Conservation (phyloP, 2,113 vertebrate genomes). For the Brachypodius melanocephalos region DNA sequence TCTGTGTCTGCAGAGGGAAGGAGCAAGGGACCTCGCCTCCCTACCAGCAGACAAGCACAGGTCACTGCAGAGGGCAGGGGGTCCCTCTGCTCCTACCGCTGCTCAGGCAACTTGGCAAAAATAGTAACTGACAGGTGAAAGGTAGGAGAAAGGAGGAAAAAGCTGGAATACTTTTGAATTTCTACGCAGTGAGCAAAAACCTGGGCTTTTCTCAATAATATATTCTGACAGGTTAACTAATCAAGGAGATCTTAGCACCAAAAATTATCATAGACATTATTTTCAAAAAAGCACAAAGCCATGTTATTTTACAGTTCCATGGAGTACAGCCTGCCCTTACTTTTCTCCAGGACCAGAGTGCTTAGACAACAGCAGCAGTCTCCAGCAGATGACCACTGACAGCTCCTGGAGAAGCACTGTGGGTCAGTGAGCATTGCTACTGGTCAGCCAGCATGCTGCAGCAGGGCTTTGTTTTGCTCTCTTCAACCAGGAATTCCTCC, state of each 20-base stretch:
- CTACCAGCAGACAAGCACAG: rapidly evolving
- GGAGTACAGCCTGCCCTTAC: background rate
- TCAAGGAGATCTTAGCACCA: background rate
- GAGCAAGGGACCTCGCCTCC: background rate
- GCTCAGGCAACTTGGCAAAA: background rate
- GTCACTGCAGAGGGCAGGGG: background rate
- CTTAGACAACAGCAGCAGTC: background rate
- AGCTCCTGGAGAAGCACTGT: background rate
- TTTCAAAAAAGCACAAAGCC: background rate
- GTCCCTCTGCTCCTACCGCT: background rate
- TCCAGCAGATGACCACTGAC: background rate
- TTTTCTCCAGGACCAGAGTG: background rate
- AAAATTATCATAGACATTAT: background rate
- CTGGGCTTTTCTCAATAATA: background rate
- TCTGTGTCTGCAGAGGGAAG: background rate
- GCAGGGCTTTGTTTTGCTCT: rapidly evolving
- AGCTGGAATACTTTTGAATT: background rate
- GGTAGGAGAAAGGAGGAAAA: background rate
- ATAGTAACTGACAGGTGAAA: background rate
- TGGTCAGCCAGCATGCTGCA: background rate
- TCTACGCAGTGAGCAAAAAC: background rate
- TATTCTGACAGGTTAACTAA: background rate
- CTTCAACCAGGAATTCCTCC: background rate
- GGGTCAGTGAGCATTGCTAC: background rate
- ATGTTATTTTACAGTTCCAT: background rate